Conservation (phyloP, 2,888 invertebrate genomes). For the Mactromeris polynyma region DNA sequence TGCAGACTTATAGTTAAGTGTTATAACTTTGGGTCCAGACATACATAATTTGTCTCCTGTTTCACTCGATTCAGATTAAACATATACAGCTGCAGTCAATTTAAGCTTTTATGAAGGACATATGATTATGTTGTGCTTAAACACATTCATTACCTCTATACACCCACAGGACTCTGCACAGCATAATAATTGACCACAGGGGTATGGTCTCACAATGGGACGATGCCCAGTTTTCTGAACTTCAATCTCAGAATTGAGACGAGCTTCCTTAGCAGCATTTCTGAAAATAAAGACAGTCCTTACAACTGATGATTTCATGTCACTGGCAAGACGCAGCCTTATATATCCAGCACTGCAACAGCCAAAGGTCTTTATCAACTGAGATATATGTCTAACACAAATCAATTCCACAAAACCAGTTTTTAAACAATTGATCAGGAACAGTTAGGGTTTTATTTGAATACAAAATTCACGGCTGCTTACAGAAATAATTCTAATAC, state of each 20-base stretch:
- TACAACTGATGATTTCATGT: background rate
- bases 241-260: conserved; percentile 90
- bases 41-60: no score
- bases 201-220: conserved; percentile 92
- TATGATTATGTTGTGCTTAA: background rate
- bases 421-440: no score
- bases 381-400: no score
- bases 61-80: no score
- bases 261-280: conserved; percentile 80
- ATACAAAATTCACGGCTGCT: no score
- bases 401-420: no score
- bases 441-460: no score
- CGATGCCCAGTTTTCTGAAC: conserved; percentile 91
- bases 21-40: no score
- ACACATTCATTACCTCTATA: conserved; percentile 71
- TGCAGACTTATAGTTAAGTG: no score
- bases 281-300: conserved; percentile 60
- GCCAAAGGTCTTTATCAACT: no score
- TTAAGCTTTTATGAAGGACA: background rate
- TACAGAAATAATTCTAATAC: conserved; percentile 74
- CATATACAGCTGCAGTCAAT: background rate
- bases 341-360: background rate
- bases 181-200: conserved; percentile 90
- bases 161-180: conserved; percentile 77
- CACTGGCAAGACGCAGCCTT: background rate